These are phyloP conservation scores for Gallinago nigripennis DNA, from an alignment of 2,797 vertebrate genomes.

Conservation along the genomic window DNA sequence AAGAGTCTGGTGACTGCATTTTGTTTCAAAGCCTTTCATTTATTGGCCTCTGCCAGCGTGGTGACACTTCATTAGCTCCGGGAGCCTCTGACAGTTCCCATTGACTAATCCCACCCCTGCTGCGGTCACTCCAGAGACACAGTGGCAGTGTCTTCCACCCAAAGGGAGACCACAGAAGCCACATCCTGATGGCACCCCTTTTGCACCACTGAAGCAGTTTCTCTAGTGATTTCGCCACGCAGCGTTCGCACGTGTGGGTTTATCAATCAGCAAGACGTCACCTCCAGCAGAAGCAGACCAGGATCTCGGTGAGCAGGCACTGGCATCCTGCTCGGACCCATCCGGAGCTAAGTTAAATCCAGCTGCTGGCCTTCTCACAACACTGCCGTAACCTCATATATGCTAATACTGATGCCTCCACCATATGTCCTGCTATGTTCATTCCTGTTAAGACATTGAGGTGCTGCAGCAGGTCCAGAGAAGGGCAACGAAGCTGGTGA, in stretches of 20 bases:
- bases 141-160: not conserved
- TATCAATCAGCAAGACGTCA: not conserved
- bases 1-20: not conserved
- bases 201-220: not conserved
- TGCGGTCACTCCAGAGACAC: not conserved
- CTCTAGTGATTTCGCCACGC: not conserved
- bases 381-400: fast-evolving
- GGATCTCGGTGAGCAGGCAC: not conserved
- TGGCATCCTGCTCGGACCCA: not conserved
- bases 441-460: not conserved
- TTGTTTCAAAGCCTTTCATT: constrained; percentile 13
- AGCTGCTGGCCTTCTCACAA: not conserved
- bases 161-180: not conserved
- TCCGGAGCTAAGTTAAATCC: not conserved
- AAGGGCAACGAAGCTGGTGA: too few relatives aligned
- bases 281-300: not conserved
- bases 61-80: not conserved
- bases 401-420: not conserved
- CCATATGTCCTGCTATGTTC: not conserved
- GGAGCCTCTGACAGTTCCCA: not conserved
- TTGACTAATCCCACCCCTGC: not conserved
- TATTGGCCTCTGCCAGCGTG: not conserved
- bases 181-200: not conserved
- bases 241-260: not conserved
- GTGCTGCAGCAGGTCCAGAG: too few relatives aligned